Base-by-base conservation (phyloP, 2,797 vertebrate genomes). In the Anas georgica region DNA sequence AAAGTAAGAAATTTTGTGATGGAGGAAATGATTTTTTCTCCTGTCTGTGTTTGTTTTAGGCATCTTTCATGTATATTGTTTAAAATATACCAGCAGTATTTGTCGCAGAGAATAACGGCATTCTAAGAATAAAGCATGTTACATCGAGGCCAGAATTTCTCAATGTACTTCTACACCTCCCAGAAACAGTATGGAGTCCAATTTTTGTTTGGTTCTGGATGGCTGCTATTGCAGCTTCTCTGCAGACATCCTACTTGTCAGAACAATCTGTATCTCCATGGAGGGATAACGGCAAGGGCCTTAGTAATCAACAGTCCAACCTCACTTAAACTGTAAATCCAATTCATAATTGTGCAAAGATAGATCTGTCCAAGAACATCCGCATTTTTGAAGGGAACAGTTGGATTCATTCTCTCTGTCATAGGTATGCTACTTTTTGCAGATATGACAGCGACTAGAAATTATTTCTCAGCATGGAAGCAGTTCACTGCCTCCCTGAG, bases 171-270 rank as follows among this genome's bases (percentile, higher is more conserved):
- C 46, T 13, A 4, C 13, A 3, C 2, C 23, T 18, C 4, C 28
- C 21, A 26, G 6, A 4, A 16, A 79, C 43, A 68, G 21, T 14
- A 35, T 16, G 33, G n/a, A 33, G 13, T 23, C 52, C 43, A n/a
- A 2, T 0, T 63, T 87, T 63, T 80, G 33, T 74, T 67, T 2
- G 0, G 0, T 59, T 69, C 48, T 85, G 60, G 12, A 6, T 59
- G 60, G 12, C 3, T 6, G 8, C 43, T 64, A 1, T 56, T 46
- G 3, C 59, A 82, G 31, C 63, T 55, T 10, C 81, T 73, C 81
- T 80, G 26, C 37, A 50, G 48, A 16, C 37, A 45, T 25, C 6
- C 9, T 35, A 3, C 56, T 41, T 76, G 29, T 52, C 39, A n/a
- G 52, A 76, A 28, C 37, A 67, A 43, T 11, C 22, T 26, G 17